Conservation (phyloP, 2,113 vertebrate genomes). For the Actinemys pallida region DNA sequence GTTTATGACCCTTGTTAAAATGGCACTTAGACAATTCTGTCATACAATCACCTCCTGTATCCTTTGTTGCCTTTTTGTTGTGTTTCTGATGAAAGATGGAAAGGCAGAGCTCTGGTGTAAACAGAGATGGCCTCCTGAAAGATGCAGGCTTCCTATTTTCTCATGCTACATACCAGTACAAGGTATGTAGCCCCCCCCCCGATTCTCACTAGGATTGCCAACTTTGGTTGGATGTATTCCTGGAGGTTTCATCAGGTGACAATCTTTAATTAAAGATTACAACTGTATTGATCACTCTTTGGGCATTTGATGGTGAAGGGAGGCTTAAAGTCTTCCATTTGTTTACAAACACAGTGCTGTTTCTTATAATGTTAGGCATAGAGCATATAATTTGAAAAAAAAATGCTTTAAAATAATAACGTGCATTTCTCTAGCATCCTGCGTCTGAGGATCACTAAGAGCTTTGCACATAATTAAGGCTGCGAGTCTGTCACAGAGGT, state of each 20-base stretch:
- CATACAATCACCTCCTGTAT: background rate
- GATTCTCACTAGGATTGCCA: background rate
- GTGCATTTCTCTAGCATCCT: background rate
- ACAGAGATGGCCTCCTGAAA: background rate
- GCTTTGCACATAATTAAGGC: background rate
- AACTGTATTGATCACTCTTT: background rate
- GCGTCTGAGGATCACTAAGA: background rate
- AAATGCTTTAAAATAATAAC: too few species aligned
- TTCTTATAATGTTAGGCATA: background rate
- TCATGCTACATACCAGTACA: background rate
- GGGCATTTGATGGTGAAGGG: background rate
- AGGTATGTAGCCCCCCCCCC: background rate
- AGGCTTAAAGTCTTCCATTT: background rate
- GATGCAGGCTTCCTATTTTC: background rate
- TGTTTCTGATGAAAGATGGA: background rate
- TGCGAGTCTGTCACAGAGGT: too few species aligned
- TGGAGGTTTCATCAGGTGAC: too few species aligned
- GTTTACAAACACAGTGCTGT: background rate
- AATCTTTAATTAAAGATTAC: too few species aligned
- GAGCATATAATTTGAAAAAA: background rate
- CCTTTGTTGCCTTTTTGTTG: background rate
- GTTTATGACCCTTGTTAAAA: slow-evolving; percentile 31
- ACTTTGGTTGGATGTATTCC: too few species aligned
- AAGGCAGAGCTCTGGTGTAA: background rate
- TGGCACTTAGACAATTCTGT: slow-evolving; percentile 30